Evolutionary conservation across 1,140 invertebrate species (phyloP), one percentile per base, ranked within the genome.

Genomic region (Hetaerina americana): DNA sequence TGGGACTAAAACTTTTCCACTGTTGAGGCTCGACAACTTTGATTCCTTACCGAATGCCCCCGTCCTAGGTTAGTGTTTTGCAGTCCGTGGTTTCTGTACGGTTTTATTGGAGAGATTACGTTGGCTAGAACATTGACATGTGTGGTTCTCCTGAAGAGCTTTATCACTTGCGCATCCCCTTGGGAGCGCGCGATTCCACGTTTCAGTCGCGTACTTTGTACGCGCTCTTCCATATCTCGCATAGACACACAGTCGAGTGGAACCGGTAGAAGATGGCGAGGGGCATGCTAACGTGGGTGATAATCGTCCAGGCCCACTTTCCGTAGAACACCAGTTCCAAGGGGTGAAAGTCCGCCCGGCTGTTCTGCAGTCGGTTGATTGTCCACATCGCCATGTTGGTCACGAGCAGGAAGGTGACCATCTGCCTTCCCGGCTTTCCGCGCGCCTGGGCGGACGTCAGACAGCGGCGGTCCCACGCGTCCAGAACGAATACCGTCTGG

Each of bases 311-410:
- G 0, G 85, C 91, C 91, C 88, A 94, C 0, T 87, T 86, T 0
- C 91, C 92, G 76, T 91, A 94, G 79, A 94, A 93, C 27, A 85
- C 77, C 25, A 93, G 81, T 76, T 94, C 92, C 18, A 89, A 86
- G 0, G 92, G 90, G 31, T 91, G 84, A 68, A 92, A 92, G 68
- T 90, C 89, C 0, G 91, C 90, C n/a, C 90, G 82, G 70, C 89
- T 89, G 77, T 93, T 94, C 79, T 94, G 92, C 26, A 95, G 78
- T 0, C 90, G 91, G 75, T 92, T 93, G 0, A 94, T 90, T 12
- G 89, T 88, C 92, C 93, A 95, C 82, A 95, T 88, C 0, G 91
- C 91, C 79, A 94, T 90, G 77, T 95, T 95, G 66, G 90, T 89
- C 0, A 92, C 88, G 22, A 94, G 85, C 2, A 94, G 80, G 78